Percentiles rank a stretch among this genome's conserved stretches.
Conservation (phyloP, 2,113 vertebrate genomes). For the Myrmecobius fasciatus region DNA sequence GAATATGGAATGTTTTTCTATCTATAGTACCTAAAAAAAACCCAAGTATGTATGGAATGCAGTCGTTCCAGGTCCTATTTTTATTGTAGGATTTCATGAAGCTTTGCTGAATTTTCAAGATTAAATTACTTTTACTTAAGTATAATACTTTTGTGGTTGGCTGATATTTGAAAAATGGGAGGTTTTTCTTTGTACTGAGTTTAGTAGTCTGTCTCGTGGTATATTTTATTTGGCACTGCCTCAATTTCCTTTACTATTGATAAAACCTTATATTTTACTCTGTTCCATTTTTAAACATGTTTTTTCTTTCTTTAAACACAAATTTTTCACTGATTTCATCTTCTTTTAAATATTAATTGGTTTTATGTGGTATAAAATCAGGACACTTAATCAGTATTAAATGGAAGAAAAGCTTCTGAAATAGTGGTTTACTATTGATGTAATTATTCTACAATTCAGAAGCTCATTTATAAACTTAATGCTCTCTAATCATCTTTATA, state of each 20-base stretch:
- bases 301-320: background rate
- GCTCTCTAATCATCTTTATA: background rate
- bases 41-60: background rate
- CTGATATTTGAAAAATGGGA: background rate
- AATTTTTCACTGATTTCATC: background rate
- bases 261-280: background rate
- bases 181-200: background rate
- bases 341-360: background rate
- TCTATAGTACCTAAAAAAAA: background rate
- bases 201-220: background rate
- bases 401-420: background rate
- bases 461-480: background rate
- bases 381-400: background rate
- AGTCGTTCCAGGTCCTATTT: background rate
- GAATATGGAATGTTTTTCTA: background rate
- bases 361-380: background rate
- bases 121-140: too few relatives aligned
- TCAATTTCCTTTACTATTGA: background rate
- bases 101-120: too few relatives aligned
- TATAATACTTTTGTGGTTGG: too few relatives aligned
- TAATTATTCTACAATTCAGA: background rate
- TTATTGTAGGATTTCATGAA: too few relatives aligned
- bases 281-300: background rate
- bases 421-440: background rate
- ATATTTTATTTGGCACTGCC: background rate